Evolutionary conservation across 2,888 invertebrate species (phyloP).

Genomic region (Chesias legatella): DNA sequence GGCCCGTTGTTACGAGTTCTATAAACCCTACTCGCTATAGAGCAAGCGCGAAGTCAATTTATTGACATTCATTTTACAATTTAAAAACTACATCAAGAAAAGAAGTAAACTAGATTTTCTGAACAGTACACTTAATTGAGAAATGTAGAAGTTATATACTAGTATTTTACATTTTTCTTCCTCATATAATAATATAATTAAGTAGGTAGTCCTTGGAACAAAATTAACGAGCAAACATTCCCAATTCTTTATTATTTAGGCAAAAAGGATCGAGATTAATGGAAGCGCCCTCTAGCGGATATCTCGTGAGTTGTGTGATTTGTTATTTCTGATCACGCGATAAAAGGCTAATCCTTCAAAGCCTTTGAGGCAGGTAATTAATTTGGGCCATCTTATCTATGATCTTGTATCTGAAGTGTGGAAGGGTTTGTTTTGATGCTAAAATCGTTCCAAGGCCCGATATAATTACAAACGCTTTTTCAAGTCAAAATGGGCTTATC

Average conservation of each 20-base stretch:
- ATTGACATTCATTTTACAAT: too few species aligned
- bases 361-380: constrained; percentile 35
- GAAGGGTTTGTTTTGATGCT: constrained; percentile 4
- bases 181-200: too few species aligned
- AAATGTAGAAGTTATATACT: too few species aligned
- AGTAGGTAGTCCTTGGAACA: neutral
- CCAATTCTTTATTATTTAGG: constrained; percentile 46
- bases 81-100: too few species aligned
- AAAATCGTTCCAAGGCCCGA: neutral
- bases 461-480: too few species aligned
- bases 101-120: too few species aligned
- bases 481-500: too few species aligned
- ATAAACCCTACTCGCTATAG: too few species aligned
- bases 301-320: constrained; percentile 39
- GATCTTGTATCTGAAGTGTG: constrained; percentile 13
- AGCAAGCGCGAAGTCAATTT: too few species aligned
- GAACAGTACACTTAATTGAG: too few species aligned
- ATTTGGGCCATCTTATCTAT: constrained; percentile 28
- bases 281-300: constrained; percentile 36
- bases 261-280: constrained; percentile 55
- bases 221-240: constrained; percentile 41
- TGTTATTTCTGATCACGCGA: constrained; percentile 49
- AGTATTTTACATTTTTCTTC: too few species aligned
- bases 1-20: constrained; percentile 4
- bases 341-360: constrained; percentile 38